Conservation (phyloP, 2,888 invertebrate genomes). For the Drosophila limbata region DNA sequence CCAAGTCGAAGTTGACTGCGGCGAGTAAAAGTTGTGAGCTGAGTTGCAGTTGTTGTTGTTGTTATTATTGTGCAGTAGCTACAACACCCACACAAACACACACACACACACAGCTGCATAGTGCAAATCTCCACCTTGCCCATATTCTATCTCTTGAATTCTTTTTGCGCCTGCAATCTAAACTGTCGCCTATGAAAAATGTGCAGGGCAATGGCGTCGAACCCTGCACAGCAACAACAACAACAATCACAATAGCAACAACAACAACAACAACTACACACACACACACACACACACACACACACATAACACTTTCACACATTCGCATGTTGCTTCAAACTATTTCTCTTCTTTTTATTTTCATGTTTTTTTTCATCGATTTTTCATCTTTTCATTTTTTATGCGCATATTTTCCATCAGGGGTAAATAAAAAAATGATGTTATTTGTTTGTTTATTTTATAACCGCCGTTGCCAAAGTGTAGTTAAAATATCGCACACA, state of each 20-base stretch:
- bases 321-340: background rate
- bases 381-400: slow-evolving; percentile 18
- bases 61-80: slow-evolving; percentile 35
- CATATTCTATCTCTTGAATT: slow-evolving; percentile 17
- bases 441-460: slow-evolving; percentile 25
- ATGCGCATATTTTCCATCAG: slow-evolving; percentile 21
- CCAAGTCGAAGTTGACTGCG: slow-evolving; percentile 33
- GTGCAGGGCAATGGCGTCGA: slow-evolving; percentile 74
- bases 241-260: background rate
- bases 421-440: slow-evolving; percentile 5
- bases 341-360: background rate
- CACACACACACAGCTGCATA: slow-evolving; percentile 1
- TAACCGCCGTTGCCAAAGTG: slow-evolving; percentile 26
- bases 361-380: too few relatives aligned
- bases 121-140: slow-evolving; percentile 48
- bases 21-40: slow-evolving; percentile 40
- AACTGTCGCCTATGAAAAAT: slow-evolving; percentile 81
- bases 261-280: slow-evolving; percentile 4
- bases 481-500: slow-evolving; percentile 43
- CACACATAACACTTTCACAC: slow-evolving; percentile 13
- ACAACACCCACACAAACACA: slow-evolving; percentile 36
- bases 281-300: background rate
- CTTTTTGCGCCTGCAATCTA: slow-evolving; percentile 67
- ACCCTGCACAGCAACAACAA: slow-evolving; percentile 37
- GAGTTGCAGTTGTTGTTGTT: slow-evolving; percentile 1